Evolutionary conservation across 2,113 vertebrate species (phyloP), one percentile per base, ranked within the genome.

Genomic region (Cryptoleucopteryx plumbea): DNA sequence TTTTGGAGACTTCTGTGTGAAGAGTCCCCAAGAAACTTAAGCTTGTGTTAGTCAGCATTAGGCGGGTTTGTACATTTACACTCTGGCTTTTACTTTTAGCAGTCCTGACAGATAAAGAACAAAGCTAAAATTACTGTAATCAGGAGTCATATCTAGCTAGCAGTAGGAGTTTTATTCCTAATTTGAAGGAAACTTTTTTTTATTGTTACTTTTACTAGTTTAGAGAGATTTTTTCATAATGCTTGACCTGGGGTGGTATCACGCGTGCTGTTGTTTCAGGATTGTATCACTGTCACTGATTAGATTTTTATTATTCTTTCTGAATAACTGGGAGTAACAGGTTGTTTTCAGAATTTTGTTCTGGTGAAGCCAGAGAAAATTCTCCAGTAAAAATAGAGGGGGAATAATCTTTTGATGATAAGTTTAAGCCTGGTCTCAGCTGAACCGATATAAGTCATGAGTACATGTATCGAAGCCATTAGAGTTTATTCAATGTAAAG

Each of bases 241-340:
- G 19, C 27, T 78, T 53, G 25, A 17, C 6, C 48, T 19, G n/a
- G 9, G 8, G 5, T 87, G 36, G 8, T 80, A 15, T 38, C 14
- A 6, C 0, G 0, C 0, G 0, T 16, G 59, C 22, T 81, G 32
- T 16, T 34, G 50, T 68, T 87, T 82, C 47, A 53, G 45, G 34
- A 36, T 43, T 65, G 16, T 59, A 50, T 47, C 38, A 22, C 50
- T 11, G 7, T 43, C 25, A 13, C 27, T n/a, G 29, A 34, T 61
- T 31, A 56, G 27, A 31, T 50, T 93, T 52, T 80, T 61, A 42
- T 42, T 89, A 9, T n/a, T 94, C 42, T 66, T 91, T 53, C 78
- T 66, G 19, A 91, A n/a, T 27, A 58, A 34, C 14, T 38, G 11
- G 6, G 45, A 62, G 42, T 32, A 94, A 15, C 62, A 82, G 45